phyloP scores from a whole-genome alignment of 1,140 invertebrate species.

The Drosophila gunungcola region DNA sequence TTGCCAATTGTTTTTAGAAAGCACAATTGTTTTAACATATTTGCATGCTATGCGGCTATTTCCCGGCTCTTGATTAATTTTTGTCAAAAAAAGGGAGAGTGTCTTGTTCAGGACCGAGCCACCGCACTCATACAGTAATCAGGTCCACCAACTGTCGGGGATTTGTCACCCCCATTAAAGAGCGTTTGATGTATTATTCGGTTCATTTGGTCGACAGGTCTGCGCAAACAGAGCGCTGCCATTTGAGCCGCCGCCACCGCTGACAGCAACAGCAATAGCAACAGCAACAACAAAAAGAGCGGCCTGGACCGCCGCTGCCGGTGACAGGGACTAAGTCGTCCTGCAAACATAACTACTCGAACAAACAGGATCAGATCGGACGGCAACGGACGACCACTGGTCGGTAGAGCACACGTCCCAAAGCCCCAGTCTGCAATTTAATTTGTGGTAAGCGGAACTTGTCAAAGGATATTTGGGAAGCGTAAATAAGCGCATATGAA shows the following conservation, averaged over 20 bases:
- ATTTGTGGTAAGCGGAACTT: conserved; percentile 22
- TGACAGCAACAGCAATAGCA: conserved; percentile 23
- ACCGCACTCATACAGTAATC: conserved; percentile 63
- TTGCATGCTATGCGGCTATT: conserved; percentile 29
- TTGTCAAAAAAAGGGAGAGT: conserved; percentile 28
- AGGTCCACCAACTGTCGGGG: conserved; percentile 72
- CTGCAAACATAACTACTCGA: conserved; percentile 36
- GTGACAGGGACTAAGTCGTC: conserved; percentile 59
- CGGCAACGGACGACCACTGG: conserved; percentile 34
- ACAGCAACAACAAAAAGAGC: conserved; percentile 31
- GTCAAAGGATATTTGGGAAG: conserved; percentile 5
- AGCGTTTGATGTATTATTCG: conserved; percentile 85
- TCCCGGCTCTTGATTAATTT: conserved; percentile 53
- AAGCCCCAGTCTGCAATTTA: not conserved
- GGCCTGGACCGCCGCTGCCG: conserved; percentile 60
- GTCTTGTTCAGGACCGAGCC: conserved; percentile 34
- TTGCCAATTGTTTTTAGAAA: conserved; percentile 1
- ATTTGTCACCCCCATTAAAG: conserved; percentile 84
- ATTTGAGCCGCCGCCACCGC: conserved; percentile 40
- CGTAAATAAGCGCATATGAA: not conserved
- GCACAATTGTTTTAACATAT: conserved; percentile 23
- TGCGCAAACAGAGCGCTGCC: conserved; percentile 77
- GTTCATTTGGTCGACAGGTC: conserved; percentile 84
- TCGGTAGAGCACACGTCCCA: conserved; percentile 23
- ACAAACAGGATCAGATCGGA: conserved; percentile 43